Evolutionary conservation across 2,797 vertebrate species (phyloP), one percentile per base, ranked within the genome.

Genomic region (Diglossa cyanea): DNA sequence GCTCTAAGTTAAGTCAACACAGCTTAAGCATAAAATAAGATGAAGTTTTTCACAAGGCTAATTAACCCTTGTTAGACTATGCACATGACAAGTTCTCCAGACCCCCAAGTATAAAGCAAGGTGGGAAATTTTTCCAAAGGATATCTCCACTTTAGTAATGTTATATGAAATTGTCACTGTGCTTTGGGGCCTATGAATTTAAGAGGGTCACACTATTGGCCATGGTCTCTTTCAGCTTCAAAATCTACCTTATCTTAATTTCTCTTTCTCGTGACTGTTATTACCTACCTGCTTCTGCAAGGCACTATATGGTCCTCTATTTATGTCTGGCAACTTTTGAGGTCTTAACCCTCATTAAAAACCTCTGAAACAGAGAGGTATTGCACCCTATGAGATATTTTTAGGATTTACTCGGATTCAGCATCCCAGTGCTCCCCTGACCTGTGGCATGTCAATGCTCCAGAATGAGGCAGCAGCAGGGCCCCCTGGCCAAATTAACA

Each of bases 1-100:
- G n/a, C 72, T 96, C 84, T 77, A 91, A 87, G 86, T 96, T 92
- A 95, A 95, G 75, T 90, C 78, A 95, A 94, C 78, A 94, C 6
- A 37, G 31, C 42, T 94, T 88, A 94, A 90, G 75, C 61, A 75
- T 78, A 95, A 93, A 93, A 75, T 68, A 88, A 77, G 42, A 91
- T 33, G 24, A 85, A 76, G 25, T 57, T 94, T 93, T 93, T 80
- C 89, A 88, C 78, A 67, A 53, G 53, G 42, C 14, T 51, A 77
- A 74, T 91, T 94, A 96, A 94, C 84, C 78, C 87, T 90, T 91
- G 30, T 80, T 77, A 71, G 39, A 60, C 44, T 66, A 11, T 9
- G 33, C 6, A 11, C 10, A 21, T 0, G 2, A 72, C 21, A 61
- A 61, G 28, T 47, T 77, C 40, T 53, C 28, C 24, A 71, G n/a